Conservation (phyloP, 2,113 vertebrate genomes). For the Murina feae region DNA sequence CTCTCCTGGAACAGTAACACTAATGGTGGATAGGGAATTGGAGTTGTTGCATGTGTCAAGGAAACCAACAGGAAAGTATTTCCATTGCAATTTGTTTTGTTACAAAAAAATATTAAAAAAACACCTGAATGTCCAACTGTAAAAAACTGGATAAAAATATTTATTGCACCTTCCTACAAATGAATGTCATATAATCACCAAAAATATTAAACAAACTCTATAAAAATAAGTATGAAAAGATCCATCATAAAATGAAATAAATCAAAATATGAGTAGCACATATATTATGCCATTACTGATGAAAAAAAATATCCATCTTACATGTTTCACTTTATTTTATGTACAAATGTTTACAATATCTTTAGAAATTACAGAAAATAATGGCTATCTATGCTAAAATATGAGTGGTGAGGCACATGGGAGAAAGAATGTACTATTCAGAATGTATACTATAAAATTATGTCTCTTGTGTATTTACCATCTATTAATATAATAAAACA, state of each 20-base stretch:
- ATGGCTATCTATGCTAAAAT: neutral
- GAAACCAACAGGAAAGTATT: neutral
- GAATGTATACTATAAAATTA: neutral
- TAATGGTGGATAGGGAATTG: neutral
- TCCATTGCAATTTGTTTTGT: neutral
- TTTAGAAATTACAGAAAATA: neutral
- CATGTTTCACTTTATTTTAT: neutral
- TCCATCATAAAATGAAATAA: neutral
- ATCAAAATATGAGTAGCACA: neutral
- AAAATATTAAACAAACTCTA: slow-evolving; percentile 7
- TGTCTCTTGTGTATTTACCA: neutral
- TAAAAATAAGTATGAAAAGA: neutral
- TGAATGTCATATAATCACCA: neutral
- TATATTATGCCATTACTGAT: neutral
- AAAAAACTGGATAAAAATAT: neutral
- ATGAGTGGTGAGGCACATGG: neutral
- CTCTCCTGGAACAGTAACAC: neutral
- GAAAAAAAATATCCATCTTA: neutral
- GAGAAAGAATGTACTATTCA: neutral
- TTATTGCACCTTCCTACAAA: neutral
- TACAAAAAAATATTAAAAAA: neutral
- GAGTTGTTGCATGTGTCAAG: neutral
- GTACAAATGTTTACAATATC: neutral
- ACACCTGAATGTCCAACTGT: neutral
- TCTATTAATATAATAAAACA: neutral